These are phyloP conservation scores for Hololepta plana DNA, from an alignment of 2,888 invertebrate species.

Conservation along the genomic window DNA sequence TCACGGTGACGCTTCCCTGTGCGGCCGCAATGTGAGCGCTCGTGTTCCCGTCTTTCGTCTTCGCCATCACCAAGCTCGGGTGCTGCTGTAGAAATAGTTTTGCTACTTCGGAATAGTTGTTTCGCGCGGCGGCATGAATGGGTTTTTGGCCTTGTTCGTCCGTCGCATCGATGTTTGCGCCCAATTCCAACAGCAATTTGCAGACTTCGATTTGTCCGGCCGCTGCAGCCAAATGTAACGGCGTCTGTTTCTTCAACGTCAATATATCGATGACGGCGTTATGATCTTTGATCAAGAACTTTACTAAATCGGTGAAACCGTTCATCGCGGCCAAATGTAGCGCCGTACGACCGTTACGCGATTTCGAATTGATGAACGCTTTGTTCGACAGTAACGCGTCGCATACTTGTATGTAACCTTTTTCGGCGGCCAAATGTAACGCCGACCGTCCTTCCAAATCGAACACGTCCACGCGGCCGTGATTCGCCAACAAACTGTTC, in stretches of 20 bases:
- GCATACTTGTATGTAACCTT: constrained; percentile 78
- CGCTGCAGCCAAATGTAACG: constrained; percentile 90
- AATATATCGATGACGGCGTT: constrained; percentile 90
- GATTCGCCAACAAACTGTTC: constrained; percentile 73
- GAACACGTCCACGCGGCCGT: constrained; percentile 97
- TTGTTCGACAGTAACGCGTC: constrained; percentile 84
- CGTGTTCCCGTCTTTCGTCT: constrained; percentile 95
- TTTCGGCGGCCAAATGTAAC: constrained; percentile 86
- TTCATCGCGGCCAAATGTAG: constrained; percentile 94
- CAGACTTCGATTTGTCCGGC: constrained; percentile 94
- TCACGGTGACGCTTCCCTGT: constrained; percentile 93
- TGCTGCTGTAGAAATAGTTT: constrained; percentile 92
- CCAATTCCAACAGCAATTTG: constrained; percentile 73
- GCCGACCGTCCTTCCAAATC: constrained; percentile 92
- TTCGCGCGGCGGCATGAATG: constrained; percentile 92
- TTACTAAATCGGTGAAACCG: constrained; percentile 79
- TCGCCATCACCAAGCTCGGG: constrained; percentile 86
- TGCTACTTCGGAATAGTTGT: constrained; percentile 95
- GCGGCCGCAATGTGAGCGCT: constrained; percentile 99
- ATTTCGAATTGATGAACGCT: constrained; percentile 98
- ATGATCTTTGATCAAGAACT: constrained; percentile 87
- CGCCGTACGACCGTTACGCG: constrained; percentile 90
- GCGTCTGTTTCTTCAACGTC: constrained; percentile 91
- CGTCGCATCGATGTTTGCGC: constrained; percentile 89
- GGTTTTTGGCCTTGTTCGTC: constrained; percentile 94